Conservation (phyloP, 2,113 vertebrate genomes). For the Oryzias woworae region DNA sequence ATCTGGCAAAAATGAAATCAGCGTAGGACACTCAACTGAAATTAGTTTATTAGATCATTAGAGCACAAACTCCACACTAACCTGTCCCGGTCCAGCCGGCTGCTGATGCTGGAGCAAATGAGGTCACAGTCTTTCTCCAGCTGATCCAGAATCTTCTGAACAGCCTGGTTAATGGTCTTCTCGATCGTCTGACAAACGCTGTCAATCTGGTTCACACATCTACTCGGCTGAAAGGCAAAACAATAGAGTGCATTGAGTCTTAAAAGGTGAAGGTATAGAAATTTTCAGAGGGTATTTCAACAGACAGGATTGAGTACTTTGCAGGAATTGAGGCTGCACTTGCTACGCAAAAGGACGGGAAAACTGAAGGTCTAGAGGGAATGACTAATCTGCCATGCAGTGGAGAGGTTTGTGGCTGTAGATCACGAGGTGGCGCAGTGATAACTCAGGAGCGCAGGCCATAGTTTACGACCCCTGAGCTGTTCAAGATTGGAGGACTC, state of each 20-base stretch:
- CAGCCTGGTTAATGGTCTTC: conserved; percentile 82
- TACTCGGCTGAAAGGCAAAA: conserved; percentile 66
- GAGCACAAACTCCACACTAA: conserved; percentile 16
- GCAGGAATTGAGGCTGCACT: conserved; percentile 29
- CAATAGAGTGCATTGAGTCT: neutral
- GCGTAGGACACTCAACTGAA: neutral
- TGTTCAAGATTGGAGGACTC: conserved; percentile 17
- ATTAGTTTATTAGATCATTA: conserved; percentile 1
- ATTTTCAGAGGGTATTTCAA: conserved; percentile 27
- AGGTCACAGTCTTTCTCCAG: conserved; percentile 80
- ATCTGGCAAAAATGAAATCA: conserved; percentile 1
- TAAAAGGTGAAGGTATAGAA: conserved; percentile 10
- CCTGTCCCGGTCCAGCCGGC: conserved; percentile 75
- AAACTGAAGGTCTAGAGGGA: conserved; percentile 26
- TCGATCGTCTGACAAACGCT: conserved; percentile 80
- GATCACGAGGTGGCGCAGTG: conserved; percentile 42
- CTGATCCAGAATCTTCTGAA: conserved; percentile 81
- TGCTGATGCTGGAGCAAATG: conserved; percentile 71
- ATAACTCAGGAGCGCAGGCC: conserved; percentile 41
- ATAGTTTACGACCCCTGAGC: conserved; percentile 37
- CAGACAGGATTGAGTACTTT: conserved; percentile 31
- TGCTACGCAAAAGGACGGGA: conserved; percentile 36
- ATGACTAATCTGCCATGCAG: conserved; percentile 32
- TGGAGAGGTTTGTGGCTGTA: conserved; percentile 33
- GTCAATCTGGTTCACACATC: conserved; percentile 81